phyloP scores from a whole-genome alignment of 2,113 vertebrate genomes.

The Lepus europaeus region DNA sequence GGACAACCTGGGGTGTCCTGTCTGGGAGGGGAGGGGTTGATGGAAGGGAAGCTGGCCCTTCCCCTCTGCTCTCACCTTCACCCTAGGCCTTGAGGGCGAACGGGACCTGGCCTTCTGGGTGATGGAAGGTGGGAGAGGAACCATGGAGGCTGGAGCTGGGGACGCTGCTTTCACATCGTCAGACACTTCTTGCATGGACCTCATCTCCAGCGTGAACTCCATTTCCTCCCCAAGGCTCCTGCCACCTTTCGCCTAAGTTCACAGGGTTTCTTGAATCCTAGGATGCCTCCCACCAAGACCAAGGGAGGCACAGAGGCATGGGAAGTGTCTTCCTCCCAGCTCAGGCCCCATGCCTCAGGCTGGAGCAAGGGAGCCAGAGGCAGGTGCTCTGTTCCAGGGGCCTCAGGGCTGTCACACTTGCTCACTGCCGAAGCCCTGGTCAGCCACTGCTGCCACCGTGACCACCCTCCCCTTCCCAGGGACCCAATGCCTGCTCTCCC shows the following conservation, averaged over 20 bases:
- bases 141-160: not conserved
- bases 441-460: not conserved
- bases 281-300: not conserved
- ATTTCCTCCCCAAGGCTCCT: not conserved
- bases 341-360: no score
- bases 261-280: not conserved
- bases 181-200: not conserved
- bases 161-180: not conserved
- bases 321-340: not conserved
- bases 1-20: not conserved
- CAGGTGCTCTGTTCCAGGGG: not conserved
- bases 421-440: fast-evolving
- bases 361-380: no score
- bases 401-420: not conserved
- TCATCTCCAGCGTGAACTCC: not conserved
- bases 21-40: not conserved
- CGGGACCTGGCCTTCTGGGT: not conserved
- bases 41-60: not conserved
- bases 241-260: not conserved
- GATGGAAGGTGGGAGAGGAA: not conserved
- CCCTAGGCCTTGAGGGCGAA: not conserved
- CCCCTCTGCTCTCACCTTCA: not conserved
- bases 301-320: not conserved
- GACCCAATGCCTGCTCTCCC: not conserved
- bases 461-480: not conserved